These are phyloP conservation scores for Myocastor coypus DNA, from an alignment of 2,113 vertebrate genomes.

Conservation along the genomic window DNA sequence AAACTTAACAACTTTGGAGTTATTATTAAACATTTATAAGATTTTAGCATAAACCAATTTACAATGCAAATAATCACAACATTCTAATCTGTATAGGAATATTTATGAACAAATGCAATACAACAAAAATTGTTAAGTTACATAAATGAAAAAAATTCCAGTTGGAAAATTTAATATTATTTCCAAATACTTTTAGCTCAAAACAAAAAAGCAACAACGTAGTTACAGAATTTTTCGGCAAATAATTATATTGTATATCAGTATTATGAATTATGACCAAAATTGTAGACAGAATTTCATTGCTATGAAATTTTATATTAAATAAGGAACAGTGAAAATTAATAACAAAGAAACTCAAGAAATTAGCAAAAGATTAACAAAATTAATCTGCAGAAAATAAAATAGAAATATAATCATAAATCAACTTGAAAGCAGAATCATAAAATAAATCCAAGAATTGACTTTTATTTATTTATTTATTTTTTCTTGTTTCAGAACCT, in stretches of 20 bases:
- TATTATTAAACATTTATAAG: slow-evolving; percentile 4
- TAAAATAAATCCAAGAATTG: not conserved
- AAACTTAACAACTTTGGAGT: slow-evolving; percentile 12
- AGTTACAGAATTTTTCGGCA: slow-evolving; percentile 20
- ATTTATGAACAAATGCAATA: not conserved
- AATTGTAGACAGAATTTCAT: not conserved
- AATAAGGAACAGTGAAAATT: slow-evolving; percentile 40
- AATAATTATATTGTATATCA: not conserved
- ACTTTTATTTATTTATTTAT: too few relatives aligned
- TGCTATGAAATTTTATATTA: slow-evolving; percentile 9
- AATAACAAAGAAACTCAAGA: slow-evolving; percentile 9
- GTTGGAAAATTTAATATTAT: slow-evolving; percentile 29
- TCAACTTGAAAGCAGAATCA: slow-evolving; percentile 10
- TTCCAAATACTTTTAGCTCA: slow-evolving; percentile 43
- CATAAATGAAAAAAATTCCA: not conserved
- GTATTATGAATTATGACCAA: not conserved
- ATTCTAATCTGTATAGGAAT: not conserved
- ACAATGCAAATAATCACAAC: not conserved
- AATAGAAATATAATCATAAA: slow-evolving; percentile 43
- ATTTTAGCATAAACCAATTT: not conserved
- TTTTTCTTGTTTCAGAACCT: too few relatives aligned
- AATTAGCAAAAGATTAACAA: slow-evolving; percentile 13
- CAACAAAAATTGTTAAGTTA: not conserved
- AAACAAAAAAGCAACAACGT: slow-evolving; percentile 6
- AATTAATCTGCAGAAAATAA: not conserved